Conservation (phyloP, 2,888 invertebrate genomes). For the Drosophila fulvimacula region DNA sequence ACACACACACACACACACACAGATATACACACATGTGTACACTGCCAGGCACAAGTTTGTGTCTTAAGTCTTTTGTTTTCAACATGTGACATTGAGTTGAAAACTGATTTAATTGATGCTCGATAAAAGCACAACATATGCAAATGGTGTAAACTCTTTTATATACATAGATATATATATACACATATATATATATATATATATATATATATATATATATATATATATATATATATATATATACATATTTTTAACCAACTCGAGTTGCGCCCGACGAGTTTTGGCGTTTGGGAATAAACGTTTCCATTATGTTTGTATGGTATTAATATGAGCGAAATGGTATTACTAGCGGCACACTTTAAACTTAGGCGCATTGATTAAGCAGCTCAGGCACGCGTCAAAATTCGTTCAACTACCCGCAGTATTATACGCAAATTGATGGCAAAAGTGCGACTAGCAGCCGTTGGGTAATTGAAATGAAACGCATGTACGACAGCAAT, state of each 20-base stretch:
- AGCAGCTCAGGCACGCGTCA: slow-evolving; percentile 32
- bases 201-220: not conserved
- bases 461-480: slow-evolving; percentile 52
- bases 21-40: not conserved
- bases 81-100: slow-evolving; percentile 50
- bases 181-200: too few relatives aligned
- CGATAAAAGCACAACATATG: slow-evolving; percentile 8
- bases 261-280: not conserved
- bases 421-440: slow-evolving; percentile 9
- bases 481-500: slow-evolving; percentile 29
- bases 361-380: not conserved
- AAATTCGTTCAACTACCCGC: slow-evolving; percentile 38
- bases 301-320: not conserved
- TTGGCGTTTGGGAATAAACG: not conserved
- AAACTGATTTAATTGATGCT: slow-evolving; percentile 38
- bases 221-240: too few relatives aligned
- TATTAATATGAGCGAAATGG: not conserved
- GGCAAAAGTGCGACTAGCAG: slow-evolving; percentile 38
- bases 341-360: not conserved
- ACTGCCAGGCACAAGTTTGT: slow-evolving; percentile 56
- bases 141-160: slow-evolving; percentile 14
- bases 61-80: slow-evolving; percentile 74
- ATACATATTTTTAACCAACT: not conserved
- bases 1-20: slow-evolving; percentile 1
- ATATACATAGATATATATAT: not conserved